These are phyloP conservation scores for Imbricaverruca yamaguchii DNA, from an alignment of 2,888 invertebrate species.

Conservation along the genomic window DNA sequence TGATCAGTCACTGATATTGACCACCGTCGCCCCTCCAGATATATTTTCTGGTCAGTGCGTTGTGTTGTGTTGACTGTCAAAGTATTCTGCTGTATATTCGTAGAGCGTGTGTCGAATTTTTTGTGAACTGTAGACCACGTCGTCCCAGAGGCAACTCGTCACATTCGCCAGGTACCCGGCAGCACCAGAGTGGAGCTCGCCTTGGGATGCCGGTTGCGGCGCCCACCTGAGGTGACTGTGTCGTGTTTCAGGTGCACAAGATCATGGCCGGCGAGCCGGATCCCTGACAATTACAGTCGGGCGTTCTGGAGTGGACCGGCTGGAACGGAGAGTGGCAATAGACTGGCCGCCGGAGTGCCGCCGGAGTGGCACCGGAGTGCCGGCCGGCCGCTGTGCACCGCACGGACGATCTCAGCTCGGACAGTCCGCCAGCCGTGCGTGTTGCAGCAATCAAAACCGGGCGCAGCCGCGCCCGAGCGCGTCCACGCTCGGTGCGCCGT, in stretches of 20 bases:
- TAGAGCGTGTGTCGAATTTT: too few relatives aligned
- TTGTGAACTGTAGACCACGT: too few relatives aligned
- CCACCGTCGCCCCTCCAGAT: too few relatives aligned
- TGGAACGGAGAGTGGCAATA: slow-evolving; percentile 32
- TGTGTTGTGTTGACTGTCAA: too few relatives aligned
- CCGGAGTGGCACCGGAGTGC: neutral
- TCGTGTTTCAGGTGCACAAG: slow-evolving; percentile 27
- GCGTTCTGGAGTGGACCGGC: slow-evolving; percentile 26
- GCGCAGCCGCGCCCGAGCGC: neutral
- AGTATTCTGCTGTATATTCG: too few relatives aligned
- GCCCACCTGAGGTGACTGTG: too few relatives aligned
- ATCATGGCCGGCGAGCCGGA: slow-evolving; percentile 33
- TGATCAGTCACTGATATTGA: too few relatives aligned
- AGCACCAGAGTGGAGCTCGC: too few relatives aligned
- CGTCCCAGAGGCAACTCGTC: too few relatives aligned
- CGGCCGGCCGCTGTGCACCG: neutral
- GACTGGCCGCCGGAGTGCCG: neutral
- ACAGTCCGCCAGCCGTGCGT: neutral
- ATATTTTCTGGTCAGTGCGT: too few relatives aligned
- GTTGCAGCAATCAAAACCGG: neutral
- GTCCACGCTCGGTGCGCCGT: neutral
- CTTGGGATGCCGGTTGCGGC: too few relatives aligned
- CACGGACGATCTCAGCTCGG: neutral
- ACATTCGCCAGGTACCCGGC: too few relatives aligned
- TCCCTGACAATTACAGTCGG: slow-evolving; percentile 31